A percentile compares a stretch with the other conserved stretches of the same genome.
Evolutionary conservation across 2,888 invertebrate species (phyloP).

Genomic region (Notocelia uddmanniana): DNA sequence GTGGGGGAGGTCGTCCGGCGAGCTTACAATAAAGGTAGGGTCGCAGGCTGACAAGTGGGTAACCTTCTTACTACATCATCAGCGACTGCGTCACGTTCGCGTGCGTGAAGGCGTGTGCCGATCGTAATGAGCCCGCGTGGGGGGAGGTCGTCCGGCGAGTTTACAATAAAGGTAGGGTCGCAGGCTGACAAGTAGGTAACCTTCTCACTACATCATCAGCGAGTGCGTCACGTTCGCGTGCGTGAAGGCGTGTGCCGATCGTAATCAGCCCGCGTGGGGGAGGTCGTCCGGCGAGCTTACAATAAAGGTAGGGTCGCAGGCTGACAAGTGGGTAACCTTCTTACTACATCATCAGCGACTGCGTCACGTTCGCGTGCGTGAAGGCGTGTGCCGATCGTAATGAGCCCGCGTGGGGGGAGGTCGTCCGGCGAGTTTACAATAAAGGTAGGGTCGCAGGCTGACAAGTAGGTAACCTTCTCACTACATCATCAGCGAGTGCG

Average conservation of each 20-base stretch:
- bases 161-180: constrained; percentile 68
- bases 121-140: constrained; percentile 80
- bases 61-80: too few species aligned
- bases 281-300: constrained; percentile 81
- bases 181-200: too few species aligned
- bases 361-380: constrained; percentile 86
- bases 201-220: constrained; percentile 88
- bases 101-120: constrained; percentile 73
- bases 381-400: constrained; percentile 72
- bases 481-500: too few species aligned
- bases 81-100: constrained; percentile 89
- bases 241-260: constrained; percentile 81
- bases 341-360: constrained; percentile 91
- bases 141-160: constrained; percentile 82
- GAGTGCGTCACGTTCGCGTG: constrained; percentile 88
- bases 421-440: constrained; percentile 78
- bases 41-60: too few species aligned
- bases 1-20: constrained; percentile 82
- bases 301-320: constrained; percentile 69
- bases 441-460: too few species aligned
- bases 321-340: too few species aligned
- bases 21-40: constrained; percentile 74
- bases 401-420: constrained; percentile 81
- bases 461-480: too few species aligned
- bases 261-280: constrained; percentile 76